phyloP scores from a whole-genome alignment of 1,140 invertebrate species.

The Micrasema minimum region DNA sequence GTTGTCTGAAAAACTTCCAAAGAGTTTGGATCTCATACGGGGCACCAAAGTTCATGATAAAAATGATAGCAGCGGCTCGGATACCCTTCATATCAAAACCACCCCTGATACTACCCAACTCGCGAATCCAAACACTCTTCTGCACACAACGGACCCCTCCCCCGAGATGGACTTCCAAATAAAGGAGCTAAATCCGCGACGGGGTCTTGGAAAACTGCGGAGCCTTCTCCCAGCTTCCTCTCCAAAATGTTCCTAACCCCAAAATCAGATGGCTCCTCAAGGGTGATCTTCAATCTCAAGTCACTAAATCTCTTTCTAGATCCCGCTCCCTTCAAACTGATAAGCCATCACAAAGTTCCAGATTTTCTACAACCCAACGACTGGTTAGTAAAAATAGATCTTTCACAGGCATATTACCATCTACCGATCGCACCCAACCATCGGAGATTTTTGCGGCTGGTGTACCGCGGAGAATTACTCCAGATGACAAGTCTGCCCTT shows the following conservation, averaged over 20 bases:
- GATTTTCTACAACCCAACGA: background rate
- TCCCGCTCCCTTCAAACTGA: background rate
- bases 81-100: conserved; percentile 1
- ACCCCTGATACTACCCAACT: background rate
- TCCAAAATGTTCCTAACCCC: conserved; percentile 54
- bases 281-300: background rate
- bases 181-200: too few species aligned
- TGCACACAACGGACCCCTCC: background rate
- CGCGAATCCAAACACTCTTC: background rate
- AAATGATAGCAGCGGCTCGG: background rate
- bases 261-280: background rate
- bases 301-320: background rate
- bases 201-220: background rate
- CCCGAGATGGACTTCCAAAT: background rate
- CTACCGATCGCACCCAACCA: background rate
- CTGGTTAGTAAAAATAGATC: background rate
- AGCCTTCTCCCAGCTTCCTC: conserved; percentile 53
- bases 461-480: conserved; percentile 6
- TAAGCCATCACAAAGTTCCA: background rate
- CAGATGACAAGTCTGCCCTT: conserved; percentile 19
- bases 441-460: background rate
- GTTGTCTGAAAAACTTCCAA: too few species aligned
- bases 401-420: conserved; percentile 5
- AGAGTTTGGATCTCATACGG: too few species aligned
- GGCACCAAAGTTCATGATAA: background rate